Evolutionary conservation across 2,888 invertebrate species (phyloP).

Genomic region (Ochlodes sylvanus): DNA sequence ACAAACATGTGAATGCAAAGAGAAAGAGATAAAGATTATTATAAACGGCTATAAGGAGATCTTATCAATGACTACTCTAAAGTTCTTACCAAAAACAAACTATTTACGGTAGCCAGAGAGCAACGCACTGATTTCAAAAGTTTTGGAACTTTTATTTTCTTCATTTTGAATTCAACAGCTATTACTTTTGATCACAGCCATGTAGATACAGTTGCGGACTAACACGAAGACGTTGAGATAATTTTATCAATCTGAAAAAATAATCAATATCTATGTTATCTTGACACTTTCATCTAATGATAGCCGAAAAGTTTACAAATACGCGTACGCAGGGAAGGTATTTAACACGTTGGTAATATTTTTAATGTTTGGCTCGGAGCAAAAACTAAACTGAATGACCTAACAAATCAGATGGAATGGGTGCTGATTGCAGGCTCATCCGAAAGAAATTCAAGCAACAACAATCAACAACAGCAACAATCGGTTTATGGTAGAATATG

Average conservation of each 20-base stretch:
- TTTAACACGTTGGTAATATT: not conserved
- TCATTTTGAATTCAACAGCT: conserved; percentile 42
- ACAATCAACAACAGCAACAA: no score
- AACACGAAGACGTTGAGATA: conserved; percentile 52
- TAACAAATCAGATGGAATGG: no score
- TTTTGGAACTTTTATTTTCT: conserved; percentile 81
- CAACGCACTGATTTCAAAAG: conserved; percentile 86
- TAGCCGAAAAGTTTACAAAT: conserved; percentile 40
- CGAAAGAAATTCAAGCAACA: no score
- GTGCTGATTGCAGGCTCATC: no score
- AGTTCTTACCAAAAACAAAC: conserved; percentile 89
- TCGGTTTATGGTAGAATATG: no score
- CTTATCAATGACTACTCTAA: no score
- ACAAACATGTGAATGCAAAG: no score
- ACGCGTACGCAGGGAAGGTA: not conserved
- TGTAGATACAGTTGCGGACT: conserved; percentile 23
- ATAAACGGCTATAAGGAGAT: no score
- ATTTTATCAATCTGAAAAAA: conserved; percentile 64
- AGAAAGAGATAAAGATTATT: no score
- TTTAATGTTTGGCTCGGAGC: no score
- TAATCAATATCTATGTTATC: conserved; percentile 70
- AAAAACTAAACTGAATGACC: no score
- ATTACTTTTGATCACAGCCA: conserved; percentile 3
- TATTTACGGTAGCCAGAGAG: conserved; percentile 89
- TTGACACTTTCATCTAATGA: conserved; percentile 72